Percentiles rank a stretch among this genome's conserved stretches.
Evolutionary conservation across 2,888 invertebrate genomes (phyloP).

Genomic region (Schrankia costaestrigalis): DNA sequence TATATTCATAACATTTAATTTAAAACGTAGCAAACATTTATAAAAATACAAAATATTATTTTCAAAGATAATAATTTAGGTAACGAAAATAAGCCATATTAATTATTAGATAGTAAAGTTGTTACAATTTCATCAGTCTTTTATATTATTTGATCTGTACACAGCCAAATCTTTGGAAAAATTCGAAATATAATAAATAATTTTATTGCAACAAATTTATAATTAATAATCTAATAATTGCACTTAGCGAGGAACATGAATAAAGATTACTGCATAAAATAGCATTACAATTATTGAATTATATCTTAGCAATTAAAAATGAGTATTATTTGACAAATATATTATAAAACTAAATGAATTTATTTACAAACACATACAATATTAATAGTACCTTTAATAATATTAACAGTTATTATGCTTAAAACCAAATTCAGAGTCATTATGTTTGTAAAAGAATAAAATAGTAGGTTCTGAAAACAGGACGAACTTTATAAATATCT

Average conservation of each 20-base stretch:
- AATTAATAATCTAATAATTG: slow-evolving; percentile 19
- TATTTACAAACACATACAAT: slow-evolving; percentile 5
- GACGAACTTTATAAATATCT: too few species aligned
- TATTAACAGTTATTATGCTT: too few species aligned
- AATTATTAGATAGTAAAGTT: too few species aligned
- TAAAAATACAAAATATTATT: slow-evolving; percentile 29
- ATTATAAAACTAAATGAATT: slow-evolving; percentile 4
- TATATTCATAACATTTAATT: slow-evolving; percentile 47
- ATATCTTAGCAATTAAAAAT: too few species aligned
- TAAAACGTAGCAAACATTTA: slow-evolving; percentile 38
- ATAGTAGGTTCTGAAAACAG: too few species aligned
- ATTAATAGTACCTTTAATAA: too few species aligned
- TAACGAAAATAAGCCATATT: slow-evolving; percentile 25
- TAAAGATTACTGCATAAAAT: too few species aligned
- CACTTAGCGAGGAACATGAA: slow-evolving; percentile 16
- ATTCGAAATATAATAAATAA: slow-evolving; percentile 20
- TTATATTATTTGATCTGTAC: slow-evolving; percentile 46
- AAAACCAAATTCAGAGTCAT: too few species aligned
- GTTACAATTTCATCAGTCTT: slow-evolving; percentile 61
- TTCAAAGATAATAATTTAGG: slow-evolving; percentile 41
- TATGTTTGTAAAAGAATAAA: too few species aligned
- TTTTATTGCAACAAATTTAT: slow-evolving; percentile 21
- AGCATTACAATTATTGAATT: slow-evolving; percentile 1
- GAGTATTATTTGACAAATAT: slow-evolving; percentile 18
- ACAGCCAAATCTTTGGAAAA: slow-evolving; percentile 75